Evolutionary conservation across 2,113 vertebrate genomes (phyloP).

Genomic region (Sceloporus tristichus): DNA sequence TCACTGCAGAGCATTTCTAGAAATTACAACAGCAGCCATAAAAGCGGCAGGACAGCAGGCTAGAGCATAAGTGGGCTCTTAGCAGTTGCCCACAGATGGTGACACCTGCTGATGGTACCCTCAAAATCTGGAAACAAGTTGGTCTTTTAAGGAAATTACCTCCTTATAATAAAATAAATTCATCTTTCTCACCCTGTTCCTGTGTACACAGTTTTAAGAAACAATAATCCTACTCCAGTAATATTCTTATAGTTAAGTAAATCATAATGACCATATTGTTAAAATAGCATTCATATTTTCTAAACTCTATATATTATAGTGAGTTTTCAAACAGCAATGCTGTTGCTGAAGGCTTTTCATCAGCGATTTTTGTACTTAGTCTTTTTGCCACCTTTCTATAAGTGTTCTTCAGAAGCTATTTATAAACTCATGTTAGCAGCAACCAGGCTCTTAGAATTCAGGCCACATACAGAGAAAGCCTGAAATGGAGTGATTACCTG

Average conservation of each 20-base stretch:
- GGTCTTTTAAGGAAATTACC: no score
- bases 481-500: background rate
- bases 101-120: background rate
- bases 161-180: background rate
- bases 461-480: background rate
- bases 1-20: background rate
- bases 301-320: background rate
- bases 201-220: no score
- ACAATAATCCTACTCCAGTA: background rate
- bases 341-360: background rate
- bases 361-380: background rate
- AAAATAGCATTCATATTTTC: no score
- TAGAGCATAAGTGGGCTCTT: background rate
- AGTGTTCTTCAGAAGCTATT: background rate
- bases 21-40: background rate
- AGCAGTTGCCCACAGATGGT: background rate
- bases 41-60: background rate
- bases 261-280: background rate
- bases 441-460: constrained; percentile 26
- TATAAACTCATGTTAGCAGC: constrained; percentile 11
- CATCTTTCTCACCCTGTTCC: no score
- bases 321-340: background rate
- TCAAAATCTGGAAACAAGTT: background rate
- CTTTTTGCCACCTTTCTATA: background rate
- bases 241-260: background rate